These are phyloP conservation scores for Cerastis leucographa DNA, from an alignment of 2,888 invertebrate species.

Conservation along the genomic window DNA sequence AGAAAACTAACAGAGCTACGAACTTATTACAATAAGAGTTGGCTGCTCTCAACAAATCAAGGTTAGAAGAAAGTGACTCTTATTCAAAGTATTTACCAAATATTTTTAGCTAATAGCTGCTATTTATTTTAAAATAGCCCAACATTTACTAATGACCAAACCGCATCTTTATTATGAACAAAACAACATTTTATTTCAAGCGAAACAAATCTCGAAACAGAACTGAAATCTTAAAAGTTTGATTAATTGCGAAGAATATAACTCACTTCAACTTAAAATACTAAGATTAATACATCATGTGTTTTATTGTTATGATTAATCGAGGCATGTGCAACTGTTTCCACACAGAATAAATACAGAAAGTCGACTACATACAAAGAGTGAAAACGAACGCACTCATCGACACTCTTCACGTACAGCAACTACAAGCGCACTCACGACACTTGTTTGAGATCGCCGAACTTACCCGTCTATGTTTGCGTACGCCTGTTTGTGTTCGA, in stretches of 20 bases:
- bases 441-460: too few relatives aligned
- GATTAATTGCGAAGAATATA: conserved; percentile 55
- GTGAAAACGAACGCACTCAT: neutral
- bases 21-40: neutral
- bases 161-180: conserved; percentile 17
- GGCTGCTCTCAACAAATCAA: neutral
- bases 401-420: neutral
- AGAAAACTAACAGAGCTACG: neutral
- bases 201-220: conserved; percentile 24
- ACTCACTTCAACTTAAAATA: conserved; percentile 60
- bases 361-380: neutral
- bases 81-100: neutral
- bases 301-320: conserved; percentile 66
- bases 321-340: conserved; percentile 29
- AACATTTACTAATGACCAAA: conserved; percentile 34
- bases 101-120: neutral
- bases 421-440: neutral
- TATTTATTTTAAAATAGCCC: conserved; percentile 5
- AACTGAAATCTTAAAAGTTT: conserved; percentile 43
- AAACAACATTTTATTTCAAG: conserved; percentile 27
- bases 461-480: neutral
- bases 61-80: neutral
- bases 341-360: neutral
- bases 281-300: conserved; percentile 59
- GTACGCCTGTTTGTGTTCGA: neutral